These are phyloP conservation scores for Cinclus mexicanus DNA, from an alignment of 2,113 vertebrate genomes.

Conservation along the genomic window DNA sequence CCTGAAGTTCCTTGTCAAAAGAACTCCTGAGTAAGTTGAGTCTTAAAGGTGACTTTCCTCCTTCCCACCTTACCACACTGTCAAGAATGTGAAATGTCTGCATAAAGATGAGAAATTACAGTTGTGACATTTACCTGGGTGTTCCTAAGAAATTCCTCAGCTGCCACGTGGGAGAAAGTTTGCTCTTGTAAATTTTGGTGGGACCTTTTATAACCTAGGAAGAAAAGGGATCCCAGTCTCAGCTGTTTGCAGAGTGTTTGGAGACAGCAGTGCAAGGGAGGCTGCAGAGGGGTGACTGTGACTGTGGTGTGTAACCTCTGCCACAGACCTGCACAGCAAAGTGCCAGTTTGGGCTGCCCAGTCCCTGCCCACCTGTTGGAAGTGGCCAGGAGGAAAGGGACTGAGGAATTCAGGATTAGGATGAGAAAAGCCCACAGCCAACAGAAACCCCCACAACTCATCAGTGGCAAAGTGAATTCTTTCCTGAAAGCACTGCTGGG, in stretches of 20 bases:
- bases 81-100: neutral
- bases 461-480: neutral
- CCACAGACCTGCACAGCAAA: neutral
- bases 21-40: accelerated
- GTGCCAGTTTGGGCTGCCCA: neutral
- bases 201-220: neutral
- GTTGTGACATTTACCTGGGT: neutral
- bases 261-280: neutral
- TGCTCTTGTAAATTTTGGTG: neutral
- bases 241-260: accelerated
- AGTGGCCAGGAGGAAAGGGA: neutral
- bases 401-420: neutral
- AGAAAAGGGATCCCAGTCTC: neutral
- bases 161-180: neutral
- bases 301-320: accelerated
- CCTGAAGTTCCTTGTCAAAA: neutral
- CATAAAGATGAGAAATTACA: neutral
- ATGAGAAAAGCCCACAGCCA: neutral
- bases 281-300: neutral
- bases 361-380: neutral
- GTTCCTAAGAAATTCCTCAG: neutral
- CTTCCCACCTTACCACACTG: neutral
- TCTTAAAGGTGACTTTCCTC: neutral
- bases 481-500: neutral
- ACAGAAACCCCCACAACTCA: neutral